Percentiles rank a stretch among this genome's conserved stretches.
Conservation (phyloP, 2,797 vertebrate genomes). For the Euthynnus affinis region DNA sequence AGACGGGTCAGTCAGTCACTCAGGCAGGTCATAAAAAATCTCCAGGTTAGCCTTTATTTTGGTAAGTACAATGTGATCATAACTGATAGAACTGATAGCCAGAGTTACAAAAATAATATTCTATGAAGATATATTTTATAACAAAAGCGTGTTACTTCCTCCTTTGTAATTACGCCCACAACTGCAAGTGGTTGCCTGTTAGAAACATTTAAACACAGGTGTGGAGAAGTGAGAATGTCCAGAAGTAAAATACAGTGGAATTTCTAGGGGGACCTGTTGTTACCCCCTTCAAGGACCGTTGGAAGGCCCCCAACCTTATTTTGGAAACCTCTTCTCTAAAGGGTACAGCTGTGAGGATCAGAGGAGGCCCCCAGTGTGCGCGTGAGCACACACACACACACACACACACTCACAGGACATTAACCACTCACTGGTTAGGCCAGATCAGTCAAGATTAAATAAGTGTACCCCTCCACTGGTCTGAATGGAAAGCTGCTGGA, state of each 20-base stretch:
- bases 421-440: constrained; percentile 71
- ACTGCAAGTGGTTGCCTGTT: neutral
- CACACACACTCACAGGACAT: constrained; percentile 45
- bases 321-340: constrained; percentile 40
- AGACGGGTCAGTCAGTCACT: too few relatives aligned
- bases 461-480: constrained; percentile 66
- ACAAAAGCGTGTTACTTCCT: neutral
- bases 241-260: constrained; percentile 8
- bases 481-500: constrained; percentile 77
- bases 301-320: constrained; percentile 23
- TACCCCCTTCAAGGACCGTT: constrained; percentile 14
- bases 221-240: neutral
- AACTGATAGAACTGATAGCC: neutral
- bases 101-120: neutral
- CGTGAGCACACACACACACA: neutral
- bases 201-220: neutral
- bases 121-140: too few relatives aligned
- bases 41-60: neutral
- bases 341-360: constrained; percentile 70
- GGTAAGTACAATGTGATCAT: neutral
- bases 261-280: constrained; percentile 5
- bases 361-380: constrained; percentile 25
- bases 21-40: too few relatives aligned
- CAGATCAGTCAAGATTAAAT: constrained; percentile 82
- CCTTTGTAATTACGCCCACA: neutral